Conservation (phyloP, 2,888 invertebrate genomes). For the Therioaphis trifolii region DNA sequence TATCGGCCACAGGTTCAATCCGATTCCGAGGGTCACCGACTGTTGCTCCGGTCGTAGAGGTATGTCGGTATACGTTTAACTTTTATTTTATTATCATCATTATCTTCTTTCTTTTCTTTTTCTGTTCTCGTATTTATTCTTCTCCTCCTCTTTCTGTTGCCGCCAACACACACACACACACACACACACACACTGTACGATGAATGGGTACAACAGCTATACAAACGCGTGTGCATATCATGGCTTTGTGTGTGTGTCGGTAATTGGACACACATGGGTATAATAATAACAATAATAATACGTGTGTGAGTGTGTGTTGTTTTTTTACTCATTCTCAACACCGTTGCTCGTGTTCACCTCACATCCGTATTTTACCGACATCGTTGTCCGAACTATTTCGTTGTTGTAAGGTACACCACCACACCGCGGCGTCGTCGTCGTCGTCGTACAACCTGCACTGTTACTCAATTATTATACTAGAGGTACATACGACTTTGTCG, state of each 20-base stretch:
- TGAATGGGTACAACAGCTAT: no score
- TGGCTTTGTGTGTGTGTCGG: no score
- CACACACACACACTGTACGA: background rate
- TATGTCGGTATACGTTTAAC: conserved; percentile 47
- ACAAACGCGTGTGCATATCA: background rate
- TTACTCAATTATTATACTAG: no score
- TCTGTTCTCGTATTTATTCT: background rate
- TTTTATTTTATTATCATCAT: conserved; percentile 5
- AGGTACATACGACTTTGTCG: no score
- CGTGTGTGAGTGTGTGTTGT: background rate
- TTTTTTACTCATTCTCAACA: background rate
- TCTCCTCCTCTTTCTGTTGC: conserved; percentile 3
- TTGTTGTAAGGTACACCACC: background rate
- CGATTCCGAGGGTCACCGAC: conserved; percentile 39
- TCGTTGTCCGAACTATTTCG: background rate
- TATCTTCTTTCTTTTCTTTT: conserved; percentile 17
- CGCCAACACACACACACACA: background rate
- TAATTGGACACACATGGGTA: no score
- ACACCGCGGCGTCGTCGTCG: no score
- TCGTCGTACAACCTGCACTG: no score
- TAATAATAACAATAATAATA: no score
- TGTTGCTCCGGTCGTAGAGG: conserved; percentile 32
- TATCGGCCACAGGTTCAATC: conserved; percentile 54
- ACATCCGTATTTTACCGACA: background rate
- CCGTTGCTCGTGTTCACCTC: background rate